Base-by-base conservation (phyloP, 2,113 vertebrate species). In the Rafetus swinhoei region DNA sequence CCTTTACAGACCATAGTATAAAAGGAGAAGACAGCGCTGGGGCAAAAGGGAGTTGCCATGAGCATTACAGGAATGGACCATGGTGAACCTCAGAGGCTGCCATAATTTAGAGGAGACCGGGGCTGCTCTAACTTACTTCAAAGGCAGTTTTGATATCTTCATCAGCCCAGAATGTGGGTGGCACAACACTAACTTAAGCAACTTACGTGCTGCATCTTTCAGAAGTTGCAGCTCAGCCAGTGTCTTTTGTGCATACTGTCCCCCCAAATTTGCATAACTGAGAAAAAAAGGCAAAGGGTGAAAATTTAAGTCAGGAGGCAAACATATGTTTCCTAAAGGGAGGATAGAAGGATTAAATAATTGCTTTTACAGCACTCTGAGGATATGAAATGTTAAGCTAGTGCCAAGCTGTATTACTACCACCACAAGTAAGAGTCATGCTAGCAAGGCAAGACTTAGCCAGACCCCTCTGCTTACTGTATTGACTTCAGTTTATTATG, bases 301-400 rank as follows among this genome's bases (percentile, higher is more conserved):
- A 92, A 39, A 16, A 81, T 82, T 53, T 45, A 16, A 35, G 86
- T 65, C 35, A 90, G 84, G 85, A 92, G 56, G 29, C 65, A 81
- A 7, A 54, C 50, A 74, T 6, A 50, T 54, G 4, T 90, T 87
- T 92, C 85, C 82, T 16, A n/a, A 22, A 12, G 12, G 4, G 21
- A 3, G 54, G 9, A 59, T n/a, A 19, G 19, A 52, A 88, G 85
- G 52, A 22, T 89, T 82, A 89, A 92, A 81, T 82, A 87, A 55
- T 83, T 92, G 69, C 21, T 91, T 95, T 95, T 65, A 54, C 62
- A 93, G 72, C 19, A 93, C 7, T 54, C n/a, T 79, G 88, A 86
- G 15, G 18, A 56, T 35, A 10, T 74, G 53, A 85, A 88, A 91
- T 87, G 25, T n/a, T 87, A 84, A 59, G 25, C 22, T 84, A 79